These are phyloP conservation scores for Poecilia velifera DNA, from an alignment of 2,797 vertebrate species.

Conservation along the genomic window DNA sequence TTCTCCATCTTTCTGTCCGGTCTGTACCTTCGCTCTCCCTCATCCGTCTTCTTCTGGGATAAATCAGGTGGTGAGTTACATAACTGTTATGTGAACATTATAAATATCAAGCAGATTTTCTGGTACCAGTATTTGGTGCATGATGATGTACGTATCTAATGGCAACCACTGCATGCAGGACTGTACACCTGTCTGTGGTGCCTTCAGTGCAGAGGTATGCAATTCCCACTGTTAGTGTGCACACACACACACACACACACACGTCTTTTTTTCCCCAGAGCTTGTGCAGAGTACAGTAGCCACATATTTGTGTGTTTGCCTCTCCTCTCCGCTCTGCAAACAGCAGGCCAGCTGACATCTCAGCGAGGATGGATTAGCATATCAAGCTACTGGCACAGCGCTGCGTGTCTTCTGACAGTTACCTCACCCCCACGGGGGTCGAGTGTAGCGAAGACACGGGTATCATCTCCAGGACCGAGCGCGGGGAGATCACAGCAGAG, in stretches of 20 bases:
- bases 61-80: slow-evolving; percentile 22
- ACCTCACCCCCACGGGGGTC: slow-evolving; percentile 52
- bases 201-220: not conserved
- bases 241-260: not conserved
- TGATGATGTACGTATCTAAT: not conserved
- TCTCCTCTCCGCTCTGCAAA: slow-evolving; percentile 44
- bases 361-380: slow-evolving; percentile 71
- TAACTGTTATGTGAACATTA: slow-evolving; percentile 35
- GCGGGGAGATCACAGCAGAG: slow-evolving; percentile 32
- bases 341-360: slow-evolving; percentile 74
- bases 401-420: slow-evolving; percentile 68
- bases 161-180: slow-evolving; percentile 4
- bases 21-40: not conserved
- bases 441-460: slow-evolving; percentile 41
- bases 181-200: not conserved
- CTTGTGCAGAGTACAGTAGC: slow-evolving; percentile 8
- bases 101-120: slow-evolving; percentile 26
- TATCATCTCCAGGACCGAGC: slow-evolving; percentile 48
- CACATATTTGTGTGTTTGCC: slow-evolving; percentile 13
- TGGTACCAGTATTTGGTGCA: not conserved
- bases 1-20: not conserved
- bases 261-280: not conserved
- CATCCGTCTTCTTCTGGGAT: not conserved
- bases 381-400: slow-evolving; percentile 71
- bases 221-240: not conserved